These are phyloP conservation scores for Diplogasteroides magnus DNA, from an alignment of 1,140 invertebrate species.

Conservation along the genomic window DNA sequence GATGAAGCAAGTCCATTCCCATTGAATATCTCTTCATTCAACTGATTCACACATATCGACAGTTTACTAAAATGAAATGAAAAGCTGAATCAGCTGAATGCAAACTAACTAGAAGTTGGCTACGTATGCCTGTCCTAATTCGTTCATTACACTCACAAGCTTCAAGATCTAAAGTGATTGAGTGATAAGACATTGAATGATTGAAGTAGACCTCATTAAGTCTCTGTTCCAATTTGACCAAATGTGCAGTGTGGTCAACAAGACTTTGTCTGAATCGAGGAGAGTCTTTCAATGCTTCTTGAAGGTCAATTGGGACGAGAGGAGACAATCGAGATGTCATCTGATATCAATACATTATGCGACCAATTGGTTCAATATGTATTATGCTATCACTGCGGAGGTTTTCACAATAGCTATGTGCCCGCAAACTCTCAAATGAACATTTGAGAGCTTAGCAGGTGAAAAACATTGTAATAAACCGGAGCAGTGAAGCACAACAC, in stretches of 20 bases:
- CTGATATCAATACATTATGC: slow-evolving; percentile 3
- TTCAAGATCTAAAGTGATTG: slow-evolving; percentile 13
- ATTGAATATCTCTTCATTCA: slow-evolving; percentile 28
- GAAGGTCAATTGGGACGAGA: background rate
- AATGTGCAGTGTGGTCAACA: slow-evolving; percentile 16
- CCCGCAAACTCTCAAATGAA: slow-evolving; percentile 6
- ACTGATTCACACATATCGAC: slow-evolving; percentile 30
- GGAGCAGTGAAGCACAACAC: background rate
- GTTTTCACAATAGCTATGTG: background rate
- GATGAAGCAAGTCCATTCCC: slow-evolving; percentile 15
- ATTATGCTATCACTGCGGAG: no score
- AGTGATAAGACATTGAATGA: background rate
- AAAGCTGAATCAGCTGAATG: background rate
- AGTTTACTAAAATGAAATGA: slow-evolving; percentile 23
- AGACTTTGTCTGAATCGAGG: slow-evolving; percentile 19
- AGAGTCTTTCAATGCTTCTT: slow-evolving; percentile 12
- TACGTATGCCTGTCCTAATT: slow-evolving; percentile 29
- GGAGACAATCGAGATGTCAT: background rate
- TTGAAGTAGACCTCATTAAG: slow-evolving; percentile 18
- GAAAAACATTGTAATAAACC: background rate
- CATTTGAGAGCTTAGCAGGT: slow-evolving; percentile 1
- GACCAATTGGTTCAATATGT: slow-evolving; percentile 9
- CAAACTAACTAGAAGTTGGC: slow-evolving; percentile 31
- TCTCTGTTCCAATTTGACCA: slow-evolving; percentile 22
- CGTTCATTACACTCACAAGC: slow-evolving; percentile 24